phyloP scores from a whole-genome alignment of 1,140 invertebrate species.

The Dendroctonus ponderosae region DNA sequence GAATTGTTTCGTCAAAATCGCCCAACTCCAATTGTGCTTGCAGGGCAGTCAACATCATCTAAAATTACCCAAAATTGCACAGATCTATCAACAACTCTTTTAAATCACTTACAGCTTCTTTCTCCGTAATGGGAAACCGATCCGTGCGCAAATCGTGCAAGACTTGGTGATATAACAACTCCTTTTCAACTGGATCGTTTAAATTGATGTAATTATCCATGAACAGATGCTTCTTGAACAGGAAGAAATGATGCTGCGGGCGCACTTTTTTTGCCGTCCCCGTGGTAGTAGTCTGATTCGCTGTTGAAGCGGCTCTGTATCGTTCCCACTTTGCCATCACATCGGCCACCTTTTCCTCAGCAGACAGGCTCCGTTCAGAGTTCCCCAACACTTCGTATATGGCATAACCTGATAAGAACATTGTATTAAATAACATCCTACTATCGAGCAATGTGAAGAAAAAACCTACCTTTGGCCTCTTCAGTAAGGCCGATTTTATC shows the following conservation, averaged over 20 bases:
- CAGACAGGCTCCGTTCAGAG: slow-evolving; percentile 77
- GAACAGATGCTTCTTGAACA: slow-evolving; percentile 93
- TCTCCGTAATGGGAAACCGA: slow-evolving; percentile 85
- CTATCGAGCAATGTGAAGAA: neutral
- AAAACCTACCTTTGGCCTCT: slow-evolving; percentile 64
- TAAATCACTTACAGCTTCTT: slow-evolving; percentile 77
- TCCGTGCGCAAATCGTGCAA: slow-evolving; percentile 86
- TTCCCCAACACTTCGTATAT: slow-evolving; percentile 64
- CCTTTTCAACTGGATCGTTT: slow-evolving; percentile 89
- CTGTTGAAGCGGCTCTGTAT: slow-evolving; percentile 64
- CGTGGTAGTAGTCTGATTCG: slow-evolving; percentile 47
- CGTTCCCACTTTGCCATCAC: slow-evolving; percentile 95
- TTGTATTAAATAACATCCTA: neutral
- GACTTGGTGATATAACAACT: slow-evolving; percentile 94
- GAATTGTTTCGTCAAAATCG: slow-evolving; percentile 68
- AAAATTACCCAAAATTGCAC: slow-evolving; percentile 40
- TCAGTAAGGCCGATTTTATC: slow-evolving; percentile 88
- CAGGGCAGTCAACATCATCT: slow-evolving; percentile 92
- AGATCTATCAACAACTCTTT: neutral
- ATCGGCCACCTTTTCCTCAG: slow-evolving; percentile 88
- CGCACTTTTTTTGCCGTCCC: slow-evolving; percentile 51
- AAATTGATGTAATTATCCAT: slow-evolving; percentile 80
- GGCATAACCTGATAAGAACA: slow-evolving; percentile 53
- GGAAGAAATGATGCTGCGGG: slow-evolving; percentile 64
- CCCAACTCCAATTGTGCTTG: slow-evolving; percentile 91